phyloP scores from a whole-genome alignment of 2,888 invertebrate species.

The Tubulanus polymorphus region DNA sequence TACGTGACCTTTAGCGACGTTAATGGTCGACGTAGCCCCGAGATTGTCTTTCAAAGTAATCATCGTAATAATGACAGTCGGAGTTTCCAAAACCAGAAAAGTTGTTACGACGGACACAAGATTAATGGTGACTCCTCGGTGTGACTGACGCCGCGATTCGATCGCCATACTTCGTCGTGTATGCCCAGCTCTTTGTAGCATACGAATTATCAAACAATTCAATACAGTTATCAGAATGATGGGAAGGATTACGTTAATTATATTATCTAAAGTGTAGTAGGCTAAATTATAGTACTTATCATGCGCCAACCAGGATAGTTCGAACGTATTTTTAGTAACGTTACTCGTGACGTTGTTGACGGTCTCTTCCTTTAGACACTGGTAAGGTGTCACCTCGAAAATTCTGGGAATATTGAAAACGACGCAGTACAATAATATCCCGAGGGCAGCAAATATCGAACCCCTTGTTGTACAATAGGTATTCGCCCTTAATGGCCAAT shows the following conservation, averaged over 20 bases:
- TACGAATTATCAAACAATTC: background rate
- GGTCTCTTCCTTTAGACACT: too few relatives aligned
- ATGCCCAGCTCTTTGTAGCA: background rate
- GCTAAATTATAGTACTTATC: background rate
- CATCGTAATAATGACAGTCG: background rate
- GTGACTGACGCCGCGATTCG: background rate
- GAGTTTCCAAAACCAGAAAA: background rate
- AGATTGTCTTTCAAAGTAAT: background rate
- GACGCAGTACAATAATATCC: background rate
- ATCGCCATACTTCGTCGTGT: background rate
- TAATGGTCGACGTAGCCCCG: background rate
- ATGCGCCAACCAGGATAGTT: background rate
- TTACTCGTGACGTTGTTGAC: background rate
- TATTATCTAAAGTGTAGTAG: background rate
- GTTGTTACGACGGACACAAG: background rate
- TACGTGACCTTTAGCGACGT: background rate
- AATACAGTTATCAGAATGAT: background rate
- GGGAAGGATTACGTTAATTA: background rate
- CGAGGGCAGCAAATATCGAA: background rate
- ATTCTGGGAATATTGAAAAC: background rate
- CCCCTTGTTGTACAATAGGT: background rate
- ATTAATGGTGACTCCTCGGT: background rate
- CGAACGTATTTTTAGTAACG: background rate
- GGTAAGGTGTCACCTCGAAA: background rate
- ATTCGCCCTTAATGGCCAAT: background rate